Evolutionary conservation across 2,888 invertebrate species (phyloP).

Genomic region (Neoaliturus tenellus): DNA sequence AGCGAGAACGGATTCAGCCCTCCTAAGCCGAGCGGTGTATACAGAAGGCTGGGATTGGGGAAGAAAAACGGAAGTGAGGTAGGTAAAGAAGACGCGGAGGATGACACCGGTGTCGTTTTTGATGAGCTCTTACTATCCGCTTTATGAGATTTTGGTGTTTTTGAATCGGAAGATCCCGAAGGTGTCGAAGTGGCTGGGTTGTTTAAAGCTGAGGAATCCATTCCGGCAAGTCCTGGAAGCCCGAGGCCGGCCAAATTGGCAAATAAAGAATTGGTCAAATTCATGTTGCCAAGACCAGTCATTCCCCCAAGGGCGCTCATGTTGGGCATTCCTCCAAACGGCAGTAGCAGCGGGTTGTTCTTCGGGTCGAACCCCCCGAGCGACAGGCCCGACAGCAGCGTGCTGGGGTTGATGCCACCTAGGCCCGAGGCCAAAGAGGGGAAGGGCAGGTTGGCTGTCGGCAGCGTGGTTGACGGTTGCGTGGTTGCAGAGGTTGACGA

Average conservation of each 20-base stretch:
- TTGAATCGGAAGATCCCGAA: conserved; percentile 62
- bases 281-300: conserved; percentile 82
- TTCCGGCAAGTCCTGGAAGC: conserved; percentile 84
- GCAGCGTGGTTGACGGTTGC: conserved; percentile 66
- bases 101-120: conserved; percentile 71
- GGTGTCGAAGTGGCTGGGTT: conserved; percentile 61
- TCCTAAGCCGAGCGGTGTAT: conserved; percentile 92
- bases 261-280: conserved; percentile 82
- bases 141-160: conserved; percentile 62
- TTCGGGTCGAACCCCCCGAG: conserved; percentile 83
- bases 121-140: conserved; percentile 58
- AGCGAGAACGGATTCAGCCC: conserved; percentile 90
- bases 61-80: conserved; percentile 94
- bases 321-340: conserved; percentile 88
- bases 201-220: conserved; percentile 77
- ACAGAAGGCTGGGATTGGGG: conserved; percentile 93
- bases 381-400: conserved; percentile 83
- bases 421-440: conserved; percentile 77
- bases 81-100: conserved; percentile 75
- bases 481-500: conserved; percentile 58
- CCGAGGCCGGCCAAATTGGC: conserved; percentile 92
- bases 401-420: conserved; percentile 86
- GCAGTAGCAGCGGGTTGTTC: conserved; percentile 81
- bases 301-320: conserved; percentile 84
- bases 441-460: conserved; percentile 78